A percentile compares a stretch with the other conserved stretches of the same genome.
These are phyloP conservation scores for Drosophila equinoxialis DNA, from an alignment of 1,140 invertebrate species.

Conservation along the genomic window DNA sequence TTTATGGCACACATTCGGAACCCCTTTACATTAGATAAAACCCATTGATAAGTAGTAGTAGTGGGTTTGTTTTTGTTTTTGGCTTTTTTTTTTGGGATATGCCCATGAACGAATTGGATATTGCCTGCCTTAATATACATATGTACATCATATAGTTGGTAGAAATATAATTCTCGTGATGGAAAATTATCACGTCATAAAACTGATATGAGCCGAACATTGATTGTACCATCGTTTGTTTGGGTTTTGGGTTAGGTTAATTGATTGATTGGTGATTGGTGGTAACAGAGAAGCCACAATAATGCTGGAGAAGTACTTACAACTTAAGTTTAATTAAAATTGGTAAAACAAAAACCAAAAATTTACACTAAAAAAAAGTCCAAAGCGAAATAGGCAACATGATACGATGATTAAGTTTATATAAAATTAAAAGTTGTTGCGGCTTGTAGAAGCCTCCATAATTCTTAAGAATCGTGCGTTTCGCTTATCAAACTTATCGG, in stretches of 20 bases:
- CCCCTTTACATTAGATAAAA: too few species aligned
- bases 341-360: constrained; percentile 30
- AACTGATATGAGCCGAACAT: constrained; percentile 33
- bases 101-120: neutral
- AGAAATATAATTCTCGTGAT: neutral
- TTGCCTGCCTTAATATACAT: neutral
- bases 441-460: constrained; percentile 1
- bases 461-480: constrained; percentile 6
- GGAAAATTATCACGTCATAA: constrained; percentile 31
- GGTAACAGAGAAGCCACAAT: neutral
- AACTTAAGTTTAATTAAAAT: constrained; percentile 55
- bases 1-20: too few species aligned
- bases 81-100: too few species aligned
- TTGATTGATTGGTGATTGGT: neutral
- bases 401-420: constrained; percentile 40
- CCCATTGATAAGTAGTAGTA: too few species aligned
- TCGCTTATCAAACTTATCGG: constrained; percentile 15
- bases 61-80: neutral
- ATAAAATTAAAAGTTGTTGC: constrained; percentile 60
- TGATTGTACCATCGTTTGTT: constrained; percentile 12
- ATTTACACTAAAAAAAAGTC: constrained; percentile 19
- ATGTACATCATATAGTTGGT: neutral
- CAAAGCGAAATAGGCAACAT: constrained; percentile 4
- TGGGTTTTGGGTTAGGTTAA: constrained; percentile 29
- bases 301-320: neutral